phyloP scores from a whole-genome alignment of 2,888 invertebrate species.

The Mamestra brassicae region DNA sequence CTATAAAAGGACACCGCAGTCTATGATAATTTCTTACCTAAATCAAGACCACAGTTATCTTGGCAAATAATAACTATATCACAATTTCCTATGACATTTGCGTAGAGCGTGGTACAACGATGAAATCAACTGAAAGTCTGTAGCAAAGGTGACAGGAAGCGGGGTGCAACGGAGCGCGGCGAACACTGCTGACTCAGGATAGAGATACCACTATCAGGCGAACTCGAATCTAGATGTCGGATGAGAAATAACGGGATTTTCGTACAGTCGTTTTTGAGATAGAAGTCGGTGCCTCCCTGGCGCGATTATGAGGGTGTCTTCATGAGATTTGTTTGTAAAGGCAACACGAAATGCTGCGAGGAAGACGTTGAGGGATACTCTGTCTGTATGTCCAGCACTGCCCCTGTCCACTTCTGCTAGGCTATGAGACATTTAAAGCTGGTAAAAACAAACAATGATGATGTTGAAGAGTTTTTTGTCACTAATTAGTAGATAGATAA shows the following conservation, averaged over 20 bases:
- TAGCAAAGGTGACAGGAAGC: slow-evolving; percentile 89
- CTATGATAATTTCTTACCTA: background rate
- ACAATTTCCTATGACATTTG: slow-evolving; percentile 80
- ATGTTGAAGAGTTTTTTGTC: background rate
- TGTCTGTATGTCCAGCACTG: background rate
- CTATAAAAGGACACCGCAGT: background rate
- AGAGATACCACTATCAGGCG: slow-evolving; percentile 70
- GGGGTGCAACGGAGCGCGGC: slow-evolving; percentile 85
- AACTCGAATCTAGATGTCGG: slow-evolving; percentile 69
- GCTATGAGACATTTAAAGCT: background rate
- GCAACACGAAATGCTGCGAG: background rate
- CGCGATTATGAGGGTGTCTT: background rate
- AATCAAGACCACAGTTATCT: slow-evolving; percentile 10
- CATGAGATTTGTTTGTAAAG: background rate
- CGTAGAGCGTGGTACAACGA: slow-evolving; percentile 84
- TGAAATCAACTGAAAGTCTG: slow-evolving; percentile 89
- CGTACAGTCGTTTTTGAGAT: background rate
- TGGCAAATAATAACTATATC: slow-evolving; percentile 55
- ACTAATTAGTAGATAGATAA: background rate
- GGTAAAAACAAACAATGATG: background rate
- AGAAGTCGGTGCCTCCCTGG: background rate
- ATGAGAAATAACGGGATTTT: background rate
- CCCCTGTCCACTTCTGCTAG: background rate
- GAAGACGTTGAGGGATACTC: background rate
- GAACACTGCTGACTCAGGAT: slow-evolving; percentile 85